These are phyloP conservation scores for Amaurobius ferox DNA, from an alignment of 2,888 invertebrate genomes.

Conservation along the genomic window DNA sequence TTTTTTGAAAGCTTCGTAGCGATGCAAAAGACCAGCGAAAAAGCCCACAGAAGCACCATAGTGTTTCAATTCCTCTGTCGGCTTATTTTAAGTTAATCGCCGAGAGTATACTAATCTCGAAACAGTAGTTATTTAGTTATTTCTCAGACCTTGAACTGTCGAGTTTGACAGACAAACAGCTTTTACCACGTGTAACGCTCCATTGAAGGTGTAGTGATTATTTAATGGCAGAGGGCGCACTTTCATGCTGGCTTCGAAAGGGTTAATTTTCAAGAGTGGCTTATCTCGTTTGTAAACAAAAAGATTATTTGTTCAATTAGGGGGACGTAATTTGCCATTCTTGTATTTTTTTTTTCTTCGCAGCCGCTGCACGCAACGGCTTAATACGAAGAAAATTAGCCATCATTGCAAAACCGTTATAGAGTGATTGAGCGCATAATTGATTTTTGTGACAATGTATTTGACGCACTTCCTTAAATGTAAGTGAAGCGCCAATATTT, in stretches of 20 bases:
- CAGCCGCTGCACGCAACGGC: no score
- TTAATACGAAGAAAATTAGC: no score
- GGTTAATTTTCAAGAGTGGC: background rate
- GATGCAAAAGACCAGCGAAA: background rate
- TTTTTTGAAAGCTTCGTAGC: background rate
- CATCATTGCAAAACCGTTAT: no score
- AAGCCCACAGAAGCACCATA: background rate
- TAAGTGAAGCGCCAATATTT: no score
- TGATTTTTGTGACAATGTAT: no score
- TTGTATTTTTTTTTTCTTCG: background rate
- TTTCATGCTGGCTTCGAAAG: background rate
- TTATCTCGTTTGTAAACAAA: slow-evolving; percentile 5
- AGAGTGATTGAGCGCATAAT: no score
- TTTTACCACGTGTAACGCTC: background rate
- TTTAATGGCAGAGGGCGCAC: background rate
- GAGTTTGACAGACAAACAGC: background rate
- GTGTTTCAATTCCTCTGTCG: background rate
- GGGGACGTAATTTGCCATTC: background rate
- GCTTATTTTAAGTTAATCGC: background rate
- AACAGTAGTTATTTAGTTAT: no score
- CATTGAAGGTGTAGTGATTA: background rate
- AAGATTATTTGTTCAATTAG: slow-evolving; percentile 5
- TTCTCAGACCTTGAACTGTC: background rate
- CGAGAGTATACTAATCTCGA: background rate
- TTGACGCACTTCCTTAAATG: no score